Conservation (phyloP, 2,797 vertebrate genomes). For the Peromyscus melanophrys region DNA sequence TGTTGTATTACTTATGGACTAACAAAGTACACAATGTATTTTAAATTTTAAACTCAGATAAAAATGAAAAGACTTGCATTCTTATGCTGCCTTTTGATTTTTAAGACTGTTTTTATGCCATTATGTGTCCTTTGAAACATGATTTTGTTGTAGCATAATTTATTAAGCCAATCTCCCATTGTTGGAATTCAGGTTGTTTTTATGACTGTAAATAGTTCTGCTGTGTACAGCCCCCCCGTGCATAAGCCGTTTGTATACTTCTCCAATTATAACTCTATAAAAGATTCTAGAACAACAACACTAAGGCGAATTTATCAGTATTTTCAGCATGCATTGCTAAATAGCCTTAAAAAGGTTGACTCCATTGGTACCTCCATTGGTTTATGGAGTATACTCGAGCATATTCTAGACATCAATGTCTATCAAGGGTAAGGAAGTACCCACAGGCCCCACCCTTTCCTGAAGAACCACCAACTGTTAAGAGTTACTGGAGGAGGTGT, state of each 20-base stretch:
- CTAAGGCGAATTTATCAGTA: neutral
- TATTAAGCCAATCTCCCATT: neutral
- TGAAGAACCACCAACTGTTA: neutral
- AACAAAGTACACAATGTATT: neutral
- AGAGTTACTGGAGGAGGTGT: neutral
- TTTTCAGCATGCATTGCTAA: neutral
- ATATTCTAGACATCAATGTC: neutral
- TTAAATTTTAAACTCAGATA: neutral
- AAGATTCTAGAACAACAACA: neutral
- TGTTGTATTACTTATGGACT: neutral
- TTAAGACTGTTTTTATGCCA: neutral
- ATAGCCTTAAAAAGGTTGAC: neutral
- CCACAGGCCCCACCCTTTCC: neutral
- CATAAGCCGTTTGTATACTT: neutral
- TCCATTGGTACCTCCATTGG: neutral
- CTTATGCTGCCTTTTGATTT: conserved; percentile 12
- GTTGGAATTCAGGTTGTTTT: conserved; percentile 21
- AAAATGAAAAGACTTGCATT: neutral
- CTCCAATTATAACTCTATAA: neutral
- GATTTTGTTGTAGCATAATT: neutral
- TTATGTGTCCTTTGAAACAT: neutral
- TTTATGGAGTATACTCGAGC: neutral
- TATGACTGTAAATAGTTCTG: conserved; percentile 6
- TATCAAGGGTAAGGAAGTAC: neutral
- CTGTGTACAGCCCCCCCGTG: neutral